phyloP scores from a whole-genome alignment of 1,140 invertebrate species.

The Drosophila carrolli region DNA sequence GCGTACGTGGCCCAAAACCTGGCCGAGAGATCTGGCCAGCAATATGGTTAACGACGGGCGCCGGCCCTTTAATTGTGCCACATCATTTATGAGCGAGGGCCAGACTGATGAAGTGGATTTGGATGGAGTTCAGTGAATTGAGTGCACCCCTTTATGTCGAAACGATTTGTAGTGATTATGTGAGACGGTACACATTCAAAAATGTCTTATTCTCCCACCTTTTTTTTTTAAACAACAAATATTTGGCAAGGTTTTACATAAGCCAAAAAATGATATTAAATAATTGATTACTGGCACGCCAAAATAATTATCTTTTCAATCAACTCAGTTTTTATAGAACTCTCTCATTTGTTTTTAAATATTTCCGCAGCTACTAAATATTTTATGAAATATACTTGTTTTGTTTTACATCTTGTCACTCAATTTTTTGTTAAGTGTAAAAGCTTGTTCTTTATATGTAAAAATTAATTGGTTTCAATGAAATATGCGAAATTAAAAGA shows the following conservation, averaged over 20 bases:
- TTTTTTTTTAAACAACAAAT: background rate
- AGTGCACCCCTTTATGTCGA: constrained; percentile 6
- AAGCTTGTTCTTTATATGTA: background rate
- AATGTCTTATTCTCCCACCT: background rate
- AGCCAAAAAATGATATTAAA: too few relatives aligned
- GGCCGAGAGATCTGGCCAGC: constrained; percentile 51
- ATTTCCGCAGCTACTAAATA: too few relatives aligned
- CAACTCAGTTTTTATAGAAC: too few relatives aligned
- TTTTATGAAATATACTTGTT: too few relatives aligned
- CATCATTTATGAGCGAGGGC: constrained; percentile 60
- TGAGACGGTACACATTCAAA: constrained; percentile 1
- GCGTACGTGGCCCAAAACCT: constrained; percentile 58
- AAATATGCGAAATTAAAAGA: constrained; percentile 32
- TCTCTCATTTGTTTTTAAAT: too few relatives aligned
- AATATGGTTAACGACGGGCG: constrained; percentile 74
- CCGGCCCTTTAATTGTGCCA: constrained; percentile 70
- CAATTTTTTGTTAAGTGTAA: too few relatives aligned
- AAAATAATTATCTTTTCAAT: too few relatives aligned
- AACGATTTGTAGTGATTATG: constrained; percentile 42
- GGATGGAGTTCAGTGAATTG: constrained; percentile 31
- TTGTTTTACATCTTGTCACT: too few relatives aligned
- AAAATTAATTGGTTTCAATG: constrained; percentile 36
- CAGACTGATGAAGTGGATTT: constrained; percentile 31
- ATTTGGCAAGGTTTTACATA: too few relatives aligned
- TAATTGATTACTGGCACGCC: too few relatives aligned